Evolutionary conservation across 1,140 invertebrate species (phyloP).

Genomic region (Calycopis cecrops): DNA sequence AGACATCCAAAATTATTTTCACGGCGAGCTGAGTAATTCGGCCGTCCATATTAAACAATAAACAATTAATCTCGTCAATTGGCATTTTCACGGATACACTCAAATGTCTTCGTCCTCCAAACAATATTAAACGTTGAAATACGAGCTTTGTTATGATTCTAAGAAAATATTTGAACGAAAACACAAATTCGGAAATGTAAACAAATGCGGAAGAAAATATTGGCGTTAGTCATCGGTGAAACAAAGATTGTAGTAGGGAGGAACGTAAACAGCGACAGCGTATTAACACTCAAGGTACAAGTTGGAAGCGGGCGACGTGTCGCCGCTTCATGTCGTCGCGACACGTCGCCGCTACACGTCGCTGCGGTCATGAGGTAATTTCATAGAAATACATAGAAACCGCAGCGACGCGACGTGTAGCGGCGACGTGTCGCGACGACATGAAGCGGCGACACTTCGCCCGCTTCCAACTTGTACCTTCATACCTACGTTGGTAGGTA

Average conservation of each 20-base stretch:
- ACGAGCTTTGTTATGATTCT: slow-evolving; percentile 20
- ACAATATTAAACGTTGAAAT: slow-evolving; percentile 20
- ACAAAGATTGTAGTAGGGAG: neutral
- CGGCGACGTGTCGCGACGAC: too few species aligned
- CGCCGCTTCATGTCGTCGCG: too few species aligned
- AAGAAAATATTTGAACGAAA: slow-evolving; percentile 19
- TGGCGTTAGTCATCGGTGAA: slow-evolving; percentile 12
- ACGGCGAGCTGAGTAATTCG: slow-evolving; percentile 6
- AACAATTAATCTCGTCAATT: slow-evolving; percentile 40
- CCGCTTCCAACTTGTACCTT: too few species aligned
- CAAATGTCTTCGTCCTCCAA: slow-evolving; percentile 16
- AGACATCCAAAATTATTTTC: slow-evolving; percentile 35
- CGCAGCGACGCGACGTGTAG: too few species aligned
- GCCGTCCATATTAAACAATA: slow-evolving; percentile 39
- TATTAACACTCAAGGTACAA: too few species aligned
- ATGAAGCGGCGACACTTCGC: too few species aligned
- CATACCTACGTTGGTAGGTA: too few species aligned
- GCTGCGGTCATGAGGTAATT: too few species aligned
- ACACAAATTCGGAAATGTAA: slow-evolving; percentile 12
- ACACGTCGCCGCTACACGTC: too few species aligned
- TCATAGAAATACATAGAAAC: too few species aligned
- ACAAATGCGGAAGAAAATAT: slow-evolving; percentile 18
- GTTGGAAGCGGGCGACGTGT: too few species aligned
- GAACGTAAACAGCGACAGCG: too few species aligned
- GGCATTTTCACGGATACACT: slow-evolving; percentile 21